Conservation (phyloP, 2,797 vertebrate species). For the Orestias chungarensis region DNA sequence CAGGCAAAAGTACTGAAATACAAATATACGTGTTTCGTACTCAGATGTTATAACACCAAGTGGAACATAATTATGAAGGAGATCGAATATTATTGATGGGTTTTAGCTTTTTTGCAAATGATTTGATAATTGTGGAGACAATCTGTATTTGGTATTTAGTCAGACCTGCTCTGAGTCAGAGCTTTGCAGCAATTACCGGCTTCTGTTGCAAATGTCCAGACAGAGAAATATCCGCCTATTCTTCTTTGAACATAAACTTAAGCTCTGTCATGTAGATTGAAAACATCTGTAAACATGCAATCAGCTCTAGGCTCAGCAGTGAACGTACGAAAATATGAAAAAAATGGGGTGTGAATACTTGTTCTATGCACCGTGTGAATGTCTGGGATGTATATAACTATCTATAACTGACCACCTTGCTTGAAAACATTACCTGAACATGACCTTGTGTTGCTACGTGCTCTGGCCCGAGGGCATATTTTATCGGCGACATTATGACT, state of each 20-base stretch:
- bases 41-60: neutral
- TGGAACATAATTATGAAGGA: neutral
- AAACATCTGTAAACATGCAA: neutral
- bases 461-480: conserved; percentile 4
- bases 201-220: neutral
- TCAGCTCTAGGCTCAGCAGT: neutral
- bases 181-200: neutral
- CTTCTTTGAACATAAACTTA: neutral
- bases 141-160: neutral
- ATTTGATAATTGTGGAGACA: neutral
- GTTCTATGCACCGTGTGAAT: neutral
- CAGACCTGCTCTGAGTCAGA: neutral
- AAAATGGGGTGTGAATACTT: neutral
- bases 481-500: conserved; percentile 1
- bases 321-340: neutral
- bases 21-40: neutral
- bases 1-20: too few species aligned
- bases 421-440: conserved; percentile 27
- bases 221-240: neutral
- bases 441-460: conserved; percentile 20
- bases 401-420: neutral
- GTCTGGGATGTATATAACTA: too few species aligned
- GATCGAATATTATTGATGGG: neutral
- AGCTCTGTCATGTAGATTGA: neutral
- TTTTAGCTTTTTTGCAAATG: neutral